These are phyloP conservation scores for Prionailurus bengalensis DNA, from an alignment of 2,113 vertebrate genomes.

Conservation along the genomic window DNA sequence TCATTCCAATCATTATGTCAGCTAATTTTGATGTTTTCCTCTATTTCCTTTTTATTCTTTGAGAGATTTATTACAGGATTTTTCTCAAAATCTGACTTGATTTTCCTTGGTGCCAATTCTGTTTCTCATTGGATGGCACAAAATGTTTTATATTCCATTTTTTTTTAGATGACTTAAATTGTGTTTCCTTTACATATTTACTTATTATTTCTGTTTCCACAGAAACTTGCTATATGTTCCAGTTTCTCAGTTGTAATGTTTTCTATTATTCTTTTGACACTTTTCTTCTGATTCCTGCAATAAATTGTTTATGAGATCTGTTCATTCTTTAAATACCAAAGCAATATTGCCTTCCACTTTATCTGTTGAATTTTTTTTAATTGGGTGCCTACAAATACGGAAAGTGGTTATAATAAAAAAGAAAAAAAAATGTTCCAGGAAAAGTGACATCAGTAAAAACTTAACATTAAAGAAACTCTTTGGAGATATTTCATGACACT, in stretches of 20 bases:
- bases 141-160: neutral
- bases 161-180: neutral
- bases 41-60: neutral
- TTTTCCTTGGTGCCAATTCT: neutral
- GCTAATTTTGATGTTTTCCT: neutral
- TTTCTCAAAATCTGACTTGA: neutral
- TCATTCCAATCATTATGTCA: neutral
- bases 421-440: neutral
- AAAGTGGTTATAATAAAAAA: neutral
- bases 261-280: neutral
- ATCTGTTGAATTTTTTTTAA: slow-evolving; percentile 11
- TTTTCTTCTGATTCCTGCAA: neutral
- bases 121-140: neutral
- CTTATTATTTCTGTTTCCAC: neutral
- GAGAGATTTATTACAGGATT: neutral
- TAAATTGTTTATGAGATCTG: neutral
- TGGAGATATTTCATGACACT: neutral
- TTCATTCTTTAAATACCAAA: slow-evolving; percentile 12
- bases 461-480: neutral
- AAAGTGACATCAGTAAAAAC: neutral
- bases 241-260: neutral
- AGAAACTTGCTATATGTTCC: neutral
- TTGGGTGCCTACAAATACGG: neutral
- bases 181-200: neutral
- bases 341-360: neutral